Conservation (phyloP, 1,140 invertebrate species). For the Probaryconus sp. region DNA sequence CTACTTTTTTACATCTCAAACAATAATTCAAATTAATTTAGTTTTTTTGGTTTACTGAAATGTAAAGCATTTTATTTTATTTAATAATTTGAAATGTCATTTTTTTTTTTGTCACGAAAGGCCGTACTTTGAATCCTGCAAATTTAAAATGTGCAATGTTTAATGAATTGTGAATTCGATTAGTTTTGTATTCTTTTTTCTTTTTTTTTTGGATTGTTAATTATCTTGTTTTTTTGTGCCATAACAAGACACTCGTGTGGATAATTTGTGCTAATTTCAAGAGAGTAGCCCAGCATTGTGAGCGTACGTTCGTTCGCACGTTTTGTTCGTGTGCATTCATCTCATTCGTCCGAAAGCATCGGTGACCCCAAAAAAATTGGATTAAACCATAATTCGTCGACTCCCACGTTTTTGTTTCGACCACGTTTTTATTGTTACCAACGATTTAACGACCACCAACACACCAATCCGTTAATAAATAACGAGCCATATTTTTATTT, state of each 20-base stretch:
- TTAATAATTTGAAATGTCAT: too few relatives aligned
- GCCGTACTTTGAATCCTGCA: too few relatives aligned
- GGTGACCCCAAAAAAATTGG: constrained; percentile 41
- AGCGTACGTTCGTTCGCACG: constrained; percentile 22
- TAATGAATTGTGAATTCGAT: not conserved
- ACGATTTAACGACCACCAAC: too few relatives aligned
- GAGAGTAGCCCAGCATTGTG: constrained; percentile 29
- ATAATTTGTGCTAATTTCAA: constrained; percentile 57
- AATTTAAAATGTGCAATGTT: too few relatives aligned
- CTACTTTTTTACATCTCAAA: too few relatives aligned
- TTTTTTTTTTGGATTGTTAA: not conserved
- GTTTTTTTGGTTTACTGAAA: too few relatives aligned
- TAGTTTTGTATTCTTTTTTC: constrained; percentile 5
- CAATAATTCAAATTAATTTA: too few relatives aligned
- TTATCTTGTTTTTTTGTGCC: constrained; percentile 1
- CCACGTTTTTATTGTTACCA: constrained; percentile 22
- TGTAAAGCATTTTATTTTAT: too few relatives aligned
- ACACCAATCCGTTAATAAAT: too few relatives aligned
- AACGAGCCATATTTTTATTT: too few relatives aligned
- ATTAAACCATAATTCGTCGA: constrained; percentile 34
- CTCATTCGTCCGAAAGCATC: constrained; percentile 33
- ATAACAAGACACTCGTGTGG: constrained; percentile 22
- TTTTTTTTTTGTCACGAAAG: too few relatives aligned
- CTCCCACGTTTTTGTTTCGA: constrained; percentile 33
- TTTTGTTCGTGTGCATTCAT: constrained; percentile 27